Base-by-base conservation (phyloP, 1,140 invertebrate species). In the Branchinecta lynchi region DNA sequence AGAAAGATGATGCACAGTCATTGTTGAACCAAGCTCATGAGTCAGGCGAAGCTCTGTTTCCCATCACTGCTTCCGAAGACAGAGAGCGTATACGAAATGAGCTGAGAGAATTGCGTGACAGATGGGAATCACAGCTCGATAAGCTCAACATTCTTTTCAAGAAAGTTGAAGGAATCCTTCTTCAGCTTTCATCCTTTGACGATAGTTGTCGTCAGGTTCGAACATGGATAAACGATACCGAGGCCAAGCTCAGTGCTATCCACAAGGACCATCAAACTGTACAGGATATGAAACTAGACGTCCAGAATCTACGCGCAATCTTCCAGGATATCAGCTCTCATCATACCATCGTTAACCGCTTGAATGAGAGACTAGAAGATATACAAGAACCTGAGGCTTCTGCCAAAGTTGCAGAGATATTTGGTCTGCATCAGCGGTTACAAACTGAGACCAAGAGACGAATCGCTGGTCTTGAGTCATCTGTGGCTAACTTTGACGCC, bases 141-240 rank as follows among this genome's bases (percentile, higher is more conserved):
- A 86, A 87, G 75, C 84, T 91, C 0, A 93, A 90, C 78, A 84
- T 85, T 3, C 84, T 93, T 7, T 86, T 92, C 71, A 93, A 94
- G 77, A 86, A 86, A 73, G 86, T 93, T 46, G 91, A 94, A 80
- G 88, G 85, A 21, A 86, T 89, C 43, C 84, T 93, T 51, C 87
- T 93, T 75, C 88, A 93, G 73, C 83, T 90, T 76, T 90, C 89
- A 7, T 92, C 90, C 0, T 92, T 94, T 76, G 90, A 95, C 75
- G 92, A 94, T 74, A 93, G 89, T 72, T 89, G 89, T 73, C 84
- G 84, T 68, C 89, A 93, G 80, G 77, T 83, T 66, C 84, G 89
- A 7, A 85, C 86, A 72, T 94, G 91, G 87, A 81, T 94, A 8
- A 81, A 82, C 45, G 89, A 92, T 71, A 82, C 84, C 0, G 84